Evolutionary conservation across 1,140 invertebrate species (phyloP).

Genomic region (Lordiphosa clarofinis): DNA sequence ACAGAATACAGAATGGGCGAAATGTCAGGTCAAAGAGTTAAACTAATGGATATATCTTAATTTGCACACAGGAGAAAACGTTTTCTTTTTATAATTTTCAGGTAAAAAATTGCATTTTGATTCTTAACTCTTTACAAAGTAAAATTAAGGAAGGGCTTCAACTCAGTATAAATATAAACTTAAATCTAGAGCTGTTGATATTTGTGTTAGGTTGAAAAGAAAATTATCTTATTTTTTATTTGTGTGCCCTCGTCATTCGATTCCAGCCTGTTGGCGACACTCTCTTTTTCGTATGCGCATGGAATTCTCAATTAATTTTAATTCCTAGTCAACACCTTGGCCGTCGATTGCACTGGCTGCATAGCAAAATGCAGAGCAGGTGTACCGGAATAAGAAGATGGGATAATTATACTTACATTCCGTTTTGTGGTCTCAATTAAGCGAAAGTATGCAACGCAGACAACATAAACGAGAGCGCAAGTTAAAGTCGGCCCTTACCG

Average conservation of each 20-base stretch:
- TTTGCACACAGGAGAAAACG: background rate
- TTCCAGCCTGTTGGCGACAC: slow-evolving; percentile 47
- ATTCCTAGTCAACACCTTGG: slow-evolving; percentile 69
- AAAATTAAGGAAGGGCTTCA: too few species aligned
- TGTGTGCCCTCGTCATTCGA: too few species aligned
- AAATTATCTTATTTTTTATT: too few species aligned
- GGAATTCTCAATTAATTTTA: slow-evolving; percentile 70
- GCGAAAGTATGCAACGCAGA: slow-evolving; percentile 40
- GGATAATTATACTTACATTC: slow-evolving; percentile 64
- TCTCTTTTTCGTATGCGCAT: slow-evolving; percentile 55
- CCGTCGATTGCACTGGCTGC: slow-evolving; percentile 39
- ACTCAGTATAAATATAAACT: too few species aligned
- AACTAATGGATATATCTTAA: slow-evolving; percentile 4
- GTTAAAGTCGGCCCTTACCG: too few species aligned
- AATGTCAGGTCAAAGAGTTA: slow-evolving; percentile 2
- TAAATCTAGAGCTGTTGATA: too few species aligned
- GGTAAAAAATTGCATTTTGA: too few species aligned
- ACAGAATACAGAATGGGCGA: background rate
- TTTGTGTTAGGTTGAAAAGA: too few species aligned
- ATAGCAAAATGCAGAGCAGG: slow-evolving; percentile 4
- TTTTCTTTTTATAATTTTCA: background rate
- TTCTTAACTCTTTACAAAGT: too few species aligned
- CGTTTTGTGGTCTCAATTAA: slow-evolving; percentile 47
- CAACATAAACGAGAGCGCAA: too few species aligned
- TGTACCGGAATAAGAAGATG: slow-evolving; percentile 8